phyloP scores from a whole-genome alignment of 2,113 vertebrate species.

The Dissostichus mawsoni region DNA sequence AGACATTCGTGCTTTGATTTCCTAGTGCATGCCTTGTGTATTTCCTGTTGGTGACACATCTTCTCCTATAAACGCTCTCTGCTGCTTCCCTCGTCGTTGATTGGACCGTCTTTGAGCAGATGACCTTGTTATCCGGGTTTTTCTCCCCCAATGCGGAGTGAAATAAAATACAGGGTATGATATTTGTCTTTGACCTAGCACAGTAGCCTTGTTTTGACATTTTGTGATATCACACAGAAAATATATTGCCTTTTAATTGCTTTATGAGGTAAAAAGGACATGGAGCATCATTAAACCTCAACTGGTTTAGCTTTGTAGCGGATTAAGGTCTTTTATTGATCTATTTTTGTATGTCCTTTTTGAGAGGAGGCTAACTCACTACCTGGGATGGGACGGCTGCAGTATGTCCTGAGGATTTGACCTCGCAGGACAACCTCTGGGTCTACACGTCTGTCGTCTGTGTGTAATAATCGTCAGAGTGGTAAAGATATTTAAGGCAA shows the following conservation, averaged over 20 bases:
- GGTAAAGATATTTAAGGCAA: slow-evolving; percentile 5
- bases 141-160: slow-evolving; percentile 4
- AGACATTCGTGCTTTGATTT: neutral
- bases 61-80: neutral
- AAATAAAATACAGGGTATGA: slow-evolving; percentile 44
- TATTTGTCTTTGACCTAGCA: slow-evolving; percentile 16
- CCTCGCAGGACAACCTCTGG: slow-evolving; percentile 10
- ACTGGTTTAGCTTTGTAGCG: neutral
- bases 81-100: slow-evolving; percentile 1
- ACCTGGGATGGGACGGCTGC: neutral
- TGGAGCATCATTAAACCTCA: neutral
- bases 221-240: neutral
- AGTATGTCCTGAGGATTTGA: slow-evolving; percentile 48
- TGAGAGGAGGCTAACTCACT: slow-evolving; percentile 18
- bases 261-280: neutral
- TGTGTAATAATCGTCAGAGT: neutral
- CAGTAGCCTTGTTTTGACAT: neutral
- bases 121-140: slow-evolving; percentile 28
- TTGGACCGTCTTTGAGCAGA: slow-evolving; percentile 49
- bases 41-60: slow-evolving; percentile 35
- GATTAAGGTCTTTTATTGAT: slow-evolving; percentile 20
- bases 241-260: neutral
- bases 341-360: slow-evolving; percentile 20
- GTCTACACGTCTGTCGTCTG: slow-evolving; percentile 15
- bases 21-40: neutral